phyloP scores from a whole-genome alignment of 2,113 vertebrate species.

The Illadopsis cleaveri region DNA sequence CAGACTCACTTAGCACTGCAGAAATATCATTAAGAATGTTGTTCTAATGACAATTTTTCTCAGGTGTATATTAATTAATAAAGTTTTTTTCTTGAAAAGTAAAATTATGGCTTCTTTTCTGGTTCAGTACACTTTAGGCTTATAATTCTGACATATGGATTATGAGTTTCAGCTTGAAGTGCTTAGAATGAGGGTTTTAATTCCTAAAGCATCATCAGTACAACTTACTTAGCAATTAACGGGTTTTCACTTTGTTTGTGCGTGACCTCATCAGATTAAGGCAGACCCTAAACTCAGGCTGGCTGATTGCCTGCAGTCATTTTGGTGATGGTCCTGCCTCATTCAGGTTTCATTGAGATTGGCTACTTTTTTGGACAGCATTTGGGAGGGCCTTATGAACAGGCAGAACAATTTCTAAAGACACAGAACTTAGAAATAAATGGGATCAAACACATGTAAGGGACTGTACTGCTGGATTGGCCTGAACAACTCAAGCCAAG shows the following conservation, averaged over 20 bases:
- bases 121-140: not conserved
- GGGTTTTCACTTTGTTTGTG: not conserved
- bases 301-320: not conserved
- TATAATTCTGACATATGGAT: not conserved
- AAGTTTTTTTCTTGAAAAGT: not conserved
- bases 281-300: not conserved
- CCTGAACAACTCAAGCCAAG: not conserved
- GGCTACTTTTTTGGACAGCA: not conserved
- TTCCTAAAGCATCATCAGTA: not conserved
- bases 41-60: not conserved
- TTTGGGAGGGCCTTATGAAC: not conserved
- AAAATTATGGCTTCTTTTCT: not conserved
- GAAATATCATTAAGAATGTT: not conserved
- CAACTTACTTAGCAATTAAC: rapidly evolving
- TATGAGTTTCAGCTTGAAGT: not conserved
- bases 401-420: not conserved
- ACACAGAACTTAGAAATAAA: rapidly evolving
- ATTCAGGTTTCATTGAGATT: not conserved
- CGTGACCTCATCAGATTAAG: not conserved
- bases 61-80: not conserved
- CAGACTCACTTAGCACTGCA: not conserved
- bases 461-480: not conserved
- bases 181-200: not conserved
- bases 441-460: too few relatives aligned
- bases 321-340: not conserved